Percentiles rank a stretch among this genome's conserved stretches.
Conservation (phyloP, 2,113 vertebrate genomes). For the Carollia perspicillata region DNA sequence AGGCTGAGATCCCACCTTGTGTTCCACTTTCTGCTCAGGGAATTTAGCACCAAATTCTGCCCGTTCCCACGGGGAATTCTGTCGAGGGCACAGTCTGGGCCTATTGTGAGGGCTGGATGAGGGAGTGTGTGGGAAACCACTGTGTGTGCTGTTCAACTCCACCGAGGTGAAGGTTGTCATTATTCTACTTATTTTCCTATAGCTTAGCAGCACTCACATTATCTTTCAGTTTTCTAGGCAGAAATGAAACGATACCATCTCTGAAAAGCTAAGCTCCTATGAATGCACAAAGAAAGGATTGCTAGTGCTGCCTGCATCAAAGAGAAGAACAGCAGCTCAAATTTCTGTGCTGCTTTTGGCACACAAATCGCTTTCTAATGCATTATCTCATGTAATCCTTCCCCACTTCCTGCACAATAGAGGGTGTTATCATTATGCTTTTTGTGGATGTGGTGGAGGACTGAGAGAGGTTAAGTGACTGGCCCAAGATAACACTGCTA, state of each 20-base stretch:
- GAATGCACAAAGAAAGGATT: not conserved
- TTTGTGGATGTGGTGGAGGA: not conserved
- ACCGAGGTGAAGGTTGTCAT: not conserved
- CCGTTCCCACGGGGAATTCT: not conserved
- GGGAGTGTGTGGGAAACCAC: not conserved
- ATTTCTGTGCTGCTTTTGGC: not conserved
- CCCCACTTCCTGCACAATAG: not conserved
- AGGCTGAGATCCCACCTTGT: not conserved
- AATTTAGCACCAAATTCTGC: not conserved
- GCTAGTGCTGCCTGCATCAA: not conserved
- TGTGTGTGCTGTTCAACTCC: not conserved
- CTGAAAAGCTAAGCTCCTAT: not conserved
- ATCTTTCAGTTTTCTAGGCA: not conserved
- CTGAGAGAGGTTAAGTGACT: not conserved
- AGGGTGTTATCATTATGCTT: not conserved
- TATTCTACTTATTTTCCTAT: not conserved
- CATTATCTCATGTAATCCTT: not conserved
- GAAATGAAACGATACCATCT: conserved; percentile 16
- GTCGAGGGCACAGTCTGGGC: not conserved
- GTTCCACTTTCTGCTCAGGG: not conserved
- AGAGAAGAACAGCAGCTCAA: not conserved
- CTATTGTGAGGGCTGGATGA: not conserved
- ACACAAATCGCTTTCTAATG: not conserved
- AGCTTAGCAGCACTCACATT: not conserved
- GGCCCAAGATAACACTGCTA: not conserved